Evolutionary conservation across 1,140 invertebrate genomes (phyloP), one percentile per base, ranked within the genome.

Genomic region (Aphelenchoides besseyi): DNA sequence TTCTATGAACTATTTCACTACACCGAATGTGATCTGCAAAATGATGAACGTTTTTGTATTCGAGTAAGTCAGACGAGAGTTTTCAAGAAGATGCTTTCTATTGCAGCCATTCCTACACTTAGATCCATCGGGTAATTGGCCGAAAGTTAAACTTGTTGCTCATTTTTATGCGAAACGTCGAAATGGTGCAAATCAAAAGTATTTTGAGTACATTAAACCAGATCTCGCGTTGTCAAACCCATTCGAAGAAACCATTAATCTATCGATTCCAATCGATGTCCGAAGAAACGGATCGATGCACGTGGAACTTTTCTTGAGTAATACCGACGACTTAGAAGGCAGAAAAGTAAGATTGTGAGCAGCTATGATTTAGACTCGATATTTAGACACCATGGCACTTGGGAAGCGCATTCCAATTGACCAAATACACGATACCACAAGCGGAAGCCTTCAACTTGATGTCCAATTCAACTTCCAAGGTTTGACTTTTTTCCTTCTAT

Each of bases 1-100:
- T 55, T 79, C 29, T 79, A 79, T 36, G 64, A 74, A 23, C 59
- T 79, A 3, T 79, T 79, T 61, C 72, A 79, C 41, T 73, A 78
- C 9, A 54, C 69, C 2, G 3, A 67, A 5, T 79, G 77, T 62
- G 32, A 64, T 18, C 32, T 28, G 12, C n/a, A 28, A 3, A 41
- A 63, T 12, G 2, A 61, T 5, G 30, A 30, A 18, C 26, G 28
- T 18, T 18, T 57, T 55, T 75, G 71, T 53, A 32, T 75, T 32
- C 18, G 29, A 29, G 62, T 77, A 35, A 79, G 74, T 48, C 30
- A 72, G 26, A 54, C 9, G 32, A 16, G 12, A 2, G 28, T 74
- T 61, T 57, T 32, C n/a, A 57, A 12, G 8, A 32, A 30, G 33
- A 1, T 62, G 18, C 12, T 71, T 52, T n/a, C n/a, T n/a, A 18